Conservation (phyloP, 2,888 invertebrate genomes). For the Rotaria macrura region DNA sequence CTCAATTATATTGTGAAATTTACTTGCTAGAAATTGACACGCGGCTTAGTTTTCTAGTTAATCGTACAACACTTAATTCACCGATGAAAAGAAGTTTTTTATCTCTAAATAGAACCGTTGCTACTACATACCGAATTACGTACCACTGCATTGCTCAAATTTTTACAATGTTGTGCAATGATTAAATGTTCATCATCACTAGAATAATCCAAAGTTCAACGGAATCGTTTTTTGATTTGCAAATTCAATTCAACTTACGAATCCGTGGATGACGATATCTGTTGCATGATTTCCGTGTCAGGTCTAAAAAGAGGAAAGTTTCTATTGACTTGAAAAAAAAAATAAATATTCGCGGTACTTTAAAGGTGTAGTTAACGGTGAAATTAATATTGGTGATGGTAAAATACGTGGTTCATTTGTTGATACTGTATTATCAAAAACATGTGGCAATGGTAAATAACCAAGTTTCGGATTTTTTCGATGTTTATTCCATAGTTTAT, state of each 20-base stretch:
- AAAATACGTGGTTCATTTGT: neutral
- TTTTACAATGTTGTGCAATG: constrained; percentile 31
- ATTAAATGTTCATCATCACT: constrained; percentile 29
- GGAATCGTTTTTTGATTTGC: no score
- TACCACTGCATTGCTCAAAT: neutral
- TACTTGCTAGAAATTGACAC: no score
- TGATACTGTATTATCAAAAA: neutral
- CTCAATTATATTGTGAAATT: no score
- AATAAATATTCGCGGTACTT: neutral
- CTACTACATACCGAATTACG: neutral
- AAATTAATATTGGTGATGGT: neutral
- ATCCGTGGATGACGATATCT: neutral
- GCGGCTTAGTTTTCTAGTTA: no score
- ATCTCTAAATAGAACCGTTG: no score
- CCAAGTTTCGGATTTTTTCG: constrained; percentile 30
- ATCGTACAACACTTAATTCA: no score
- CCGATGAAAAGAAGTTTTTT: no score
- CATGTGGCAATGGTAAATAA: constrained; percentile 30
- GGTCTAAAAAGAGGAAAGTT: neutral
- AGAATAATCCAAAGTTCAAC: neutral
- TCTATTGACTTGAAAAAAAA: neutral
- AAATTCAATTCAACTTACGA: neutral
- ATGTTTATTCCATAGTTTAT: constrained; percentile 87
- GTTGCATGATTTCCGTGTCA: neutral
- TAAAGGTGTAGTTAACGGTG: neutral